Evolutionary conservation across 2,888 invertebrate species (phyloP).

Genomic region (Melinaea menophilus): DNA sequence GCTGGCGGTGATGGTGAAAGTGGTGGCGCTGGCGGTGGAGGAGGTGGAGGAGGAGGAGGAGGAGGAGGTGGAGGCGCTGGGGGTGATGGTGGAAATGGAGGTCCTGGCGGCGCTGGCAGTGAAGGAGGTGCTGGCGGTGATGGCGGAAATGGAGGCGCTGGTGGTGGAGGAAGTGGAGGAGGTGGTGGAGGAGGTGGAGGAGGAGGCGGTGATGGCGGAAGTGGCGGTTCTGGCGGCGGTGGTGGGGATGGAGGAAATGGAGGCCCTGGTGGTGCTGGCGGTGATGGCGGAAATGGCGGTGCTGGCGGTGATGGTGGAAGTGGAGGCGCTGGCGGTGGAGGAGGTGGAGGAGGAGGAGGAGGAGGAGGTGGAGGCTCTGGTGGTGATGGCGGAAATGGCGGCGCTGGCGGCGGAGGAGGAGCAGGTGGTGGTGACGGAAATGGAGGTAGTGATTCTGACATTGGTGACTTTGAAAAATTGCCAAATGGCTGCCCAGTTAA

Average conservation of each 20-base stretch:
- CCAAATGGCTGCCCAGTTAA: conserved; percentile 48
- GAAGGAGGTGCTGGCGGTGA: background rate
- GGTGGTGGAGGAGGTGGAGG: background rate
- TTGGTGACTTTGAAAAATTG: conserved; percentile 15
- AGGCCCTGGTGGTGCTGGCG: background rate
- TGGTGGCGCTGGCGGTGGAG: background rate
- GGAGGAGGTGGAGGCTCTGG: background rate
- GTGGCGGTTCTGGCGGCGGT: background rate
- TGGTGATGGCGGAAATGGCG: background rate
- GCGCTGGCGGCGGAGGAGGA: background rate
- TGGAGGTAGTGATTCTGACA: conserved; percentile 15
- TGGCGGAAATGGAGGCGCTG: background rate
- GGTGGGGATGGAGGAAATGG: background rate
- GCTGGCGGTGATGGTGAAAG: too few species aligned
- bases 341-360: background rate
- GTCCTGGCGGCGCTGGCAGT: background rate
- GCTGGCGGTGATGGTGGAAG: background rate
- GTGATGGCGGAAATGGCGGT: background rate
- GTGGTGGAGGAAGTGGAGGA: background rate
- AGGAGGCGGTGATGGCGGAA: background rate
- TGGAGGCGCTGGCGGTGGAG: background rate
- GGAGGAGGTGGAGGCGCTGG: background rate
- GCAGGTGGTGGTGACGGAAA: background rate
- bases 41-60: background rate
- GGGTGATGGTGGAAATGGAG: background rate